These are phyloP conservation scores for Stomorhina lunata DNA, from an alignment of 2,888 invertebrate species.

Conservation along the genomic window DNA sequence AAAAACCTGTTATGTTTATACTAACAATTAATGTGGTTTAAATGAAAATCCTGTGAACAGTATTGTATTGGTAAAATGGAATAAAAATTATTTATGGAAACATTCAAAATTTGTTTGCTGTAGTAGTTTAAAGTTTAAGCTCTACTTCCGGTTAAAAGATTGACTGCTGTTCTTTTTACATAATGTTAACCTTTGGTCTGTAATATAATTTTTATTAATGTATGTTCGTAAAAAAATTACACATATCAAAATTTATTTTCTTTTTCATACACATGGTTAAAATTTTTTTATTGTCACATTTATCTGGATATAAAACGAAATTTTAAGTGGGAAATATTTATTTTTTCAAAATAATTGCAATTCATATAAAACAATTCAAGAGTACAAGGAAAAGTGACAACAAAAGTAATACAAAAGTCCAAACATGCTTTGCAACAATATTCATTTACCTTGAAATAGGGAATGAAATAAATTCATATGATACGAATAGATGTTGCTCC, in stretches of 20 bases:
- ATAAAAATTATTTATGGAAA: neutral
- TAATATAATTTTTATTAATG: too few relatives aligned
- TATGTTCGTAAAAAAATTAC: too few relatives aligned
- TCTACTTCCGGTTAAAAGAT: too few relatives aligned
- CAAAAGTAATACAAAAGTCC: constrained; percentile 11
- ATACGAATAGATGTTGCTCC: too few relatives aligned
- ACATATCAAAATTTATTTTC: neutral
- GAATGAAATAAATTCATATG: neutral
- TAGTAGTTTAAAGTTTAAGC: neutral
- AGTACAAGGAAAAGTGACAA: neutral
- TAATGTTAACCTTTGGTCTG: too few relatives aligned
- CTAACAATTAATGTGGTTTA: neutral
- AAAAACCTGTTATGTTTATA: neutral
- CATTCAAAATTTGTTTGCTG: neutral
- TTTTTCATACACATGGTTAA: neutral
- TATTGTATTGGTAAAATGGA: neutral
- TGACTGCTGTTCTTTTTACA: too few relatives aligned
- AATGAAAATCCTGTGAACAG: neutral
- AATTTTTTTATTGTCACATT: neutral
- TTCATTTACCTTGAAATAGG: constrained; percentile 9
- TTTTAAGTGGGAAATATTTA: neutral
- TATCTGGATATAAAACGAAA: neutral
- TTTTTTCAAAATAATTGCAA: neutral
- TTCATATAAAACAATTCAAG: neutral
- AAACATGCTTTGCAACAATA: constrained; percentile 14